Evolutionary conservation across 1,140 invertebrate genomes (phyloP).

Genomic region (Hylaeus anthracinus): DNA sequence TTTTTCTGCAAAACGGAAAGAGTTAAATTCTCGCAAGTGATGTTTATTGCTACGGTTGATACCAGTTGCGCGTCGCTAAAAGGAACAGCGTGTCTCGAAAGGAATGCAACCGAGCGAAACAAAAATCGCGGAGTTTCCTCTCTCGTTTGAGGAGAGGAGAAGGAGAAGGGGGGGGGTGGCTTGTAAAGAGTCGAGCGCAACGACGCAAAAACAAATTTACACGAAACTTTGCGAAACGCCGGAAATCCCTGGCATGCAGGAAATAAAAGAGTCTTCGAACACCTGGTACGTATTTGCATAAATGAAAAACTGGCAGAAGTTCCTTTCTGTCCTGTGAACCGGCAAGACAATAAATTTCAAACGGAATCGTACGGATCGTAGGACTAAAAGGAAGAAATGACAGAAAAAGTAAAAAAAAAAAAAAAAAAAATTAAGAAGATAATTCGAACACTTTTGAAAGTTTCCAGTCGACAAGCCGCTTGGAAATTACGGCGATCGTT

Average conservation of each 20-base stretch:
- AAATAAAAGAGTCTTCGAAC: slow-evolving; percentile 46
- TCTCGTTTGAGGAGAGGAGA: background rate
- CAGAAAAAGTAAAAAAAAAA: background rate
- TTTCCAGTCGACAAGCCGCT: slow-evolving; percentile 2
- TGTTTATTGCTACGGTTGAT: background rate
- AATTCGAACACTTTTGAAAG: background rate
- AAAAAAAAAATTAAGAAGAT: background rate
- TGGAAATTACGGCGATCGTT: background rate
- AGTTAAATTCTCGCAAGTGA: slow-evolving; percentile 1
- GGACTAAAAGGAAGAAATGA: background rate
- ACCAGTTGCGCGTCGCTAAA: background rate
- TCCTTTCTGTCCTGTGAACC: background rate
- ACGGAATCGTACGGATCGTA: slow-evolving; percentile 7
- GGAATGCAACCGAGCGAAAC: background rate
- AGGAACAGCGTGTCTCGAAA: background rate
- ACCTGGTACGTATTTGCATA: slow-evolving; percentile 49
- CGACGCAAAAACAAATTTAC: slow-evolving; percentile 33
- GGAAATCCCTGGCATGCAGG: slow-evolving; percentile 25
- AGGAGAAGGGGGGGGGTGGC: background rate
- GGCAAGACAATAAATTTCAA: slow-evolving; percentile 30
- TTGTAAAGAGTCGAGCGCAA: slow-evolving; percentile 20
- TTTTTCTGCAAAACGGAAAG: background rate
- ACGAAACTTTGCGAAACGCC: slow-evolving; percentile 38
- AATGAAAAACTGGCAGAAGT: slow-evolving; percentile 41
- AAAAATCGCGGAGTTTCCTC: background rate